A percentile compares a stretch with the other conserved stretches of the same genome.
Evolutionary conservation across 2,888 invertebrate genomes (phyloP).

Genomic region (Sphaerophoria rueppellii): DNA sequence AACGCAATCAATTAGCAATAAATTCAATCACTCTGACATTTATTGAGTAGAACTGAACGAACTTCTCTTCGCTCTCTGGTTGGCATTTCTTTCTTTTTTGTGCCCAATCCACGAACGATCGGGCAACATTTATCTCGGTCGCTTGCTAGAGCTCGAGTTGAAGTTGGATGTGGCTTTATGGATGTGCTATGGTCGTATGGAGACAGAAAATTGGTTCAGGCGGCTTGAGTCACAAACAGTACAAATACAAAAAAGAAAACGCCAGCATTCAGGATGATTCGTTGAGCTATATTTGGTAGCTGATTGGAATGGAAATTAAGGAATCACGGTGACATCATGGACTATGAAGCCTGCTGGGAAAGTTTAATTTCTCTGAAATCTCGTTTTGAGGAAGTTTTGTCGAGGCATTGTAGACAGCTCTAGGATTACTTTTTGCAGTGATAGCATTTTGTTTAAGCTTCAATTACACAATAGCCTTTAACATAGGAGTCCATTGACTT

Average conservation of each 20-base stretch:
- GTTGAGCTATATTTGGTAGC: constrained; percentile 64
- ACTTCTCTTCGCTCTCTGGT: constrained; percentile 42
- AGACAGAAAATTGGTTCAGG: constrained; percentile 65
- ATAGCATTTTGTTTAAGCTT: too few relatives aligned
- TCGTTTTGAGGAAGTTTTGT: background rate
- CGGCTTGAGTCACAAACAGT: constrained; percentile 4
- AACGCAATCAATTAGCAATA: constrained; percentile 74
- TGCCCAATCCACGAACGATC: too few relatives aligned
- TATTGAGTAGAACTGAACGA: constrained; percentile 73
- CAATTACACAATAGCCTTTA: too few relatives aligned
- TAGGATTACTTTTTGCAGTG: too few relatives aligned
- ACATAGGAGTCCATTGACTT: too few relatives aligned
- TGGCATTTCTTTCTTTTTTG: background rate
- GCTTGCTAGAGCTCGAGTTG: background rate
- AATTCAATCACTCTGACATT: constrained; percentile 74
- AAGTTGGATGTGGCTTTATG: background rate
- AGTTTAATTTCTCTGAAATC: constrained; percentile 36
- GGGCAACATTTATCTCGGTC: too few relatives aligned
- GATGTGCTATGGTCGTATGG: constrained; percentile 10
- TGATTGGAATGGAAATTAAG: constrained; percentile 74
- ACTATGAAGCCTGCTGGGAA: constrained; percentile 46
- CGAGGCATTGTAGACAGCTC: background rate
- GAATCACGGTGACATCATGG: constrained; percentile 72
- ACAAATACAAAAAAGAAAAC: constrained; percentile 46
- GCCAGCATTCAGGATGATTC: constrained; percentile 49